phyloP scores from a whole-genome alignment of 2,797 vertebrate species.

The Brachymystax lenok region DNA sequence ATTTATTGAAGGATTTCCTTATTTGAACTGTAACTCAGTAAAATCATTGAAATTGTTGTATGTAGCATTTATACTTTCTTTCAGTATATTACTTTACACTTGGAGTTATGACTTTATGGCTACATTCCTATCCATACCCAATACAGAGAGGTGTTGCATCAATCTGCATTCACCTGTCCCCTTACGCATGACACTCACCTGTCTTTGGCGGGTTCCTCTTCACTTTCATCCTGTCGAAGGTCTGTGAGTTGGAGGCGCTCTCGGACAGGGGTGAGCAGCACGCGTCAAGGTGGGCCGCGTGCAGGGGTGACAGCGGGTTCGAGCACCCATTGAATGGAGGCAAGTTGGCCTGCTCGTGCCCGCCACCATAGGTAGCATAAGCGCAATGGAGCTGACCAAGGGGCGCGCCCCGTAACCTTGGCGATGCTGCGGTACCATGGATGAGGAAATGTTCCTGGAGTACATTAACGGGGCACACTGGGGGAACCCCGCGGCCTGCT shows the following conservation, averaged over 20 bases:
- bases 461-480: conserved; percentile 89
- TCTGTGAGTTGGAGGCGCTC: conserved; percentile 85
- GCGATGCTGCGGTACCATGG: conserved; percentile 86
- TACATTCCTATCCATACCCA: no score
- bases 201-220: conserved; percentile 98
- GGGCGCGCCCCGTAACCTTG: conserved; percentile 85
- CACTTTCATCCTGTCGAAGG: conserved; percentile 99
- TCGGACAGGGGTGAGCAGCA: conserved; percentile 88
- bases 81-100: not conserved
- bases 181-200: conserved; percentile 78
- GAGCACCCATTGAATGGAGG: conserved; percentile 80
- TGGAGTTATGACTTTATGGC: not conserved
- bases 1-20: no score
- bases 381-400: conserved; percentile 85
- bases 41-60: no score
- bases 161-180: not conserved
- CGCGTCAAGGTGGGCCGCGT: conserved; percentile 83
- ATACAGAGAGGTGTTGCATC: not conserved
- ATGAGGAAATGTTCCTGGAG: conserved; percentile 88
- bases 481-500: conserved; percentile 83
- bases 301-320: conserved; percentile 87
- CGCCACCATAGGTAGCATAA: conserved; percentile 84
- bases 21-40: no score
- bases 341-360: conserved; percentile 85
- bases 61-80: no score